A percentile compares a stretch with the other conserved stretches of the same genome.
These are phyloP conservation scores for Leptonema lineaticorne DNA, from an alignment of 1,140 invertebrate species.

Conservation along the genomic window DNA sequence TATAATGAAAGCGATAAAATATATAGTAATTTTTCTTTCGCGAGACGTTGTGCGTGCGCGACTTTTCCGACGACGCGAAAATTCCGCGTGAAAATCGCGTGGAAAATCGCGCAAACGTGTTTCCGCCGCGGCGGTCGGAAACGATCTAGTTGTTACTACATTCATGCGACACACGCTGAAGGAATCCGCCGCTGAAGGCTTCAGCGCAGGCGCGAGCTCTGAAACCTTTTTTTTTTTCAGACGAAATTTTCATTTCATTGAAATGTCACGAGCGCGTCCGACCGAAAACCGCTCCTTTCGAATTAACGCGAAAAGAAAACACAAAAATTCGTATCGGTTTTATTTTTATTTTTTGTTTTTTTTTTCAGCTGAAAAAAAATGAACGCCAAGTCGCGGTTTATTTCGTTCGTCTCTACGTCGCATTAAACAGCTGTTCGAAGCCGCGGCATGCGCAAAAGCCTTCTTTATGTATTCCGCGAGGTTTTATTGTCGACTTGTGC, in stretches of 20 bases:
- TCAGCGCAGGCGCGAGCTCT: background rate
- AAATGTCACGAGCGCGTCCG: too few species aligned
- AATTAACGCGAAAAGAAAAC: background rate
- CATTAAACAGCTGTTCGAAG: conserved; percentile 3
- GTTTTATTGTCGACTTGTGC: too few species aligned
- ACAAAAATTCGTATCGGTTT: background rate
- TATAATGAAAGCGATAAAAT: background rate
- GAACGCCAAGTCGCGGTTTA: background rate
- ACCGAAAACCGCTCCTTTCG: too few species aligned
- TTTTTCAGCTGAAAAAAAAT: background rate
- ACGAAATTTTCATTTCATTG: background rate
- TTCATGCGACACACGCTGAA: background rate
- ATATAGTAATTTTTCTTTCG: too few species aligned
- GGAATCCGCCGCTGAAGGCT: background rate
- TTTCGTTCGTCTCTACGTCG: background rate
- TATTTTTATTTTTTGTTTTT: background rate
- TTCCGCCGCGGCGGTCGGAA: conserved; percentile 6
- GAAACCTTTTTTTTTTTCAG: too few species aligned
- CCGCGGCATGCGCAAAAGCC: conserved; percentile 9
- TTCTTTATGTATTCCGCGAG: too few species aligned
- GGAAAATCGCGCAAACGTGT: conserved; percentile 1
- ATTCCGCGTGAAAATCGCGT: conserved; percentile 2
- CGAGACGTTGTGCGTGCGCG: background rate
- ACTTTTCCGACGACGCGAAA: background rate
- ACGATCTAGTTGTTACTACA: conserved; percentile 12